Evolutionary conservation across 2,888 invertebrate genomes (phyloP), one percentile per base, ranked within the genome.

Genomic region (Tillus elongatus): DNA sequence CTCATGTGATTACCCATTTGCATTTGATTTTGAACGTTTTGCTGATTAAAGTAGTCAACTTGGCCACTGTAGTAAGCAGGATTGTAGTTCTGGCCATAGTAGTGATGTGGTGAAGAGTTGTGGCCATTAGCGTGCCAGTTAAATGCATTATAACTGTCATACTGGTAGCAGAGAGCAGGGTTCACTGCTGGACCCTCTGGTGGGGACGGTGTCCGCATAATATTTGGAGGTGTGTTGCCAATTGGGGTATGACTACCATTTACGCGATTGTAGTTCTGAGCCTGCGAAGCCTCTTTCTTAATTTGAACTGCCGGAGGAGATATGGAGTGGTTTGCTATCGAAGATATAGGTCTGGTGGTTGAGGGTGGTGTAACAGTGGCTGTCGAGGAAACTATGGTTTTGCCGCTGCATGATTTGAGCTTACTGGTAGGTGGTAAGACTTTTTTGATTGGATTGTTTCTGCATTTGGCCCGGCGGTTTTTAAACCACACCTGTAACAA

Each of bases 201-300:
- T 33, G 85, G 84, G 30, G 84, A 82, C 1, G 86, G 85, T 9
- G 85, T 84, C 28, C 84, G 82, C 61, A 81, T 74, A 3, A 82
- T 79, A 49, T 83, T 83, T 43, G 83, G 81, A 3, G 67, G 66
- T 44, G 81, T 83, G 37, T 83, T 83, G 16, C 83, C 83, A 52
- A 82, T 68, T 6, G 81, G 79, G 30, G 82, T 82, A 40, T 82
- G 66, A 40, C 82, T 82, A 6, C 81, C 79, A 31, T 77, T 77
- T 41, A 74, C 62, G 2, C 76, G 55, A 28, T 64, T 63, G 40
- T 66, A 66, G n/a, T 53, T 51, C 10, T 61, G 48, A 8, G 51
- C 48, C 3, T 40, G 34, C 11, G 68, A 63, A 0, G 73, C 67
- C 44, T 81, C 80, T 49, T 79, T 79, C 60, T 81, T 81, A 11